Evolutionary conservation across 2,113 vertebrate genomes (phyloP), one percentile per base, ranked within the genome.

Genomic region (Pica pica): DNA sequence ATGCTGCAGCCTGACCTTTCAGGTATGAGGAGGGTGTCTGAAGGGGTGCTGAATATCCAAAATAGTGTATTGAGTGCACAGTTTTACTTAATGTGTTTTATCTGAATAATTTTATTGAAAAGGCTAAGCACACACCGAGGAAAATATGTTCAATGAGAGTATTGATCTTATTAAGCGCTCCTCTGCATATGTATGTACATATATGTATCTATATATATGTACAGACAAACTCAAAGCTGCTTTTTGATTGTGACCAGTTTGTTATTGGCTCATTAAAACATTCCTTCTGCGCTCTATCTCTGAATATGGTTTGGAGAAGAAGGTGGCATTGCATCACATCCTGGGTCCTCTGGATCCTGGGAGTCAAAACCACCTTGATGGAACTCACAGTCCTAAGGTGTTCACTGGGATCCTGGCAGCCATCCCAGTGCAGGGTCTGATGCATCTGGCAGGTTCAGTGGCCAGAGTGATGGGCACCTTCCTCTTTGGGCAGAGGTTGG

Each of bases 111-210:
- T 91, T 80, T 93, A 83, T 70, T 96, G 67, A n/a, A 82, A 91
- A 83, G 44, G 14, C 64, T 60, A 80, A 83, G 60, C 41, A 71
- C 46, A 75, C 70, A 57, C 23, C 2, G 13, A 78, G 61, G 79
- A 90, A 90, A 94, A 82, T 64, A 41, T 31, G 41, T 60, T 95
- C 92, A 86, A 2, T 89, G 81, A 39, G 56, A 49, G 15, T 93
- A 93, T 78, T 93, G 92, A 75, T 93, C 60, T 94, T 93, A 37
- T 47, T 92, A 64, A 83, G 44, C 35, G 35, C 64, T 94, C 61
- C 46, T 96, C 42, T 78, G 80, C 57, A 81, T 76, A 52, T 59
- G 24, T 67, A 55, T 67, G 6, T 42, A 42, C 22, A 2, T 85
- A 56, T 61, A 30, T 87, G 4, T 42, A 2, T 69, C 10, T 76